Base-by-base conservation (phyloP, 1,140 invertebrate species). In the Marisa cornuarietis region DNA sequence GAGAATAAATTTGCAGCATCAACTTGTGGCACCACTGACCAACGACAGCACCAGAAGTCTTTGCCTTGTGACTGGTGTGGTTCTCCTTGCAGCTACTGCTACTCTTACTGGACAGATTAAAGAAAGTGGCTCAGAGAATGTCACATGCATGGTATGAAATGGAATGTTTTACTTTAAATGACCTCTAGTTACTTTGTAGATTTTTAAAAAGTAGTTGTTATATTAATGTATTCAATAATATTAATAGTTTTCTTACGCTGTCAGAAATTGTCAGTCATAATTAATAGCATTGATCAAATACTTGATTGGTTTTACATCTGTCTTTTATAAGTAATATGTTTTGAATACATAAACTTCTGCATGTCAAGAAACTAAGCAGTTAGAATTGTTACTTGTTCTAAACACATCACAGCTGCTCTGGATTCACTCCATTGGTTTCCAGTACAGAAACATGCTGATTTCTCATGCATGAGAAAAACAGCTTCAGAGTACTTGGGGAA, bases 31-130 rank as follows among this genome's bases (percentile, higher is more conserved):
- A 22, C 65, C 76, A n/a, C 51, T 77, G 6, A 22, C 51, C 42
- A 20, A 51, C 16, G 76, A 77, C 76, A 77, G 76, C 31, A 54
- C 42, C 22, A 77, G 66, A 51, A 77, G 49, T 24, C 26, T 77
- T 24, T 77, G 75, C 54, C 62, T 77, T 3, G 75, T 77, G 62
- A 77, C 65, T 14, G 75, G 75, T n/a, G 75, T 77, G 22, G 75
- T 77, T 13, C 63, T 51, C 9, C 75, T 77, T 14, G 54, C 11
- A 20, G 8, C 66, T n/a, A 63, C 62, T n/a, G 75, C 62, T 20
- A 68, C 10, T 13, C 62, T 77, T 5, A 54, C 42, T 20, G 75
- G 75, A 31, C 31, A 77, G 26, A 54, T 24, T 13, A 68, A n/a
- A 10, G 10, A 22, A 22, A 68, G 68, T 68, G 75, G 63, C 54